Evolutionary conservation across 2,113 vertebrate species (phyloP).

Genomic region (Mustela nigripes): DNA sequence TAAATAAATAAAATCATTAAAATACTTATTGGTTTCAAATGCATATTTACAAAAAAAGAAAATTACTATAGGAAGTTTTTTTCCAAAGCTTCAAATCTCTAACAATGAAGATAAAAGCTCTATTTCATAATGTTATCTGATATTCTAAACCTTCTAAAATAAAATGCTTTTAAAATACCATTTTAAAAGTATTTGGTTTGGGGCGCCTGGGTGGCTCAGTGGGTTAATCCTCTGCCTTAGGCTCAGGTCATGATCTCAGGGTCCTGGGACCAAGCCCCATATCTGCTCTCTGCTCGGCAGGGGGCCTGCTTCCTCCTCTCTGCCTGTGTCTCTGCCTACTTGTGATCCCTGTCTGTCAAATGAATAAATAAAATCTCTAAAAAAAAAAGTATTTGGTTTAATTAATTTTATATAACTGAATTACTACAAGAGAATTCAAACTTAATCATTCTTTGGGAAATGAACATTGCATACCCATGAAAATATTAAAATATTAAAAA

Average conservation of each 20-base stretch:
- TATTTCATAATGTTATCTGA: conserved; percentile 11
- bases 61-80: neutral
- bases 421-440: conserved; percentile 15
- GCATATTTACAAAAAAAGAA: conserved; percentile 11
- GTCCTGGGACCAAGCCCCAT: no score
- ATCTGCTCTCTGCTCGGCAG: no score
- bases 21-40: conserved; percentile 1
- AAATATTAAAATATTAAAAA: neutral
- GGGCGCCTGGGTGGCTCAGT: no score
- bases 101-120: conserved; percentile 9
- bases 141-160: conserved; percentile 32
- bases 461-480: neutral
- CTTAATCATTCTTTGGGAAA: neutral
- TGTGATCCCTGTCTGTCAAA: no score
- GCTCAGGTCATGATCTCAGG: no score
- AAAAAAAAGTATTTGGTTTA: neutral
- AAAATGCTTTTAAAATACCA: conserved; percentile 16
- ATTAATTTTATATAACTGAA: conserved; percentile 54
- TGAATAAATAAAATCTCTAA: no score
- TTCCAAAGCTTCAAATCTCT: neutral
- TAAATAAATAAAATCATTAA: neutral
- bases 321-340: no score
- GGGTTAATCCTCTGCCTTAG: no score
- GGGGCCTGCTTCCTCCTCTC: no score
- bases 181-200: conserved; percentile 32